Base-by-base conservation (phyloP, 2,797 vertebrate genomes). In the Pangasius krempfi region DNA sequence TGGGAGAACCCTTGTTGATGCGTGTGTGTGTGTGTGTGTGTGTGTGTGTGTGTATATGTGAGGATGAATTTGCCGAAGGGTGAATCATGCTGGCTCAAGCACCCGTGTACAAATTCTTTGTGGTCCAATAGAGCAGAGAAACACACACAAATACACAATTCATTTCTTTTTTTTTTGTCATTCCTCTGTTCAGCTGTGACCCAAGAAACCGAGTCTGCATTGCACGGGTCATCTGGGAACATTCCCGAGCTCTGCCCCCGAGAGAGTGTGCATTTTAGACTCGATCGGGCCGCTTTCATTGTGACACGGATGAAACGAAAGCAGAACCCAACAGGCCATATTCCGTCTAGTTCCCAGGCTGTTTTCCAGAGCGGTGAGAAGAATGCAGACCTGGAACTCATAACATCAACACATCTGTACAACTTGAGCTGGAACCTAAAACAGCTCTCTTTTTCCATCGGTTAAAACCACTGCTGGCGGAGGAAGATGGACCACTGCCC, bases 121-220 rank as follows among this genome's bases (percentile, higher is more conserved):
- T 87, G 86, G 86, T 79, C 75, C 73, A 87, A 18, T 80, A 66
- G 86, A 80, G 86, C 86, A 80, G 62, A 79, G 75, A 62, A 84
- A 84, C 47, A 37, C 40, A 47, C 56, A 60, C 33, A 62, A 37
- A 75, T 40, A 75, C 60, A 75, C 64, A 56, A 54, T 70, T 85
- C 73, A 89, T 84, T 79, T 84, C 80, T 44, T 47, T 47, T 44
- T 44, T 64, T 79, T 60, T 85, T 60, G 62, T 82, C 40, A 83
- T 76, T 84, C 27, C 27, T 66, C 47, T 70, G 20, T 87, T 87
- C 76, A 62, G 73, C 83, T 58, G 18, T 60, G 64, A 86, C 50
- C 88, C 37, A 52, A 25, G 79, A 87, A 89, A 70, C 62, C 20
- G 54, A 58, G 33, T 79, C 75, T 79, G 73, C 50, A 75, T 44